These are phyloP conservation scores for Liposcelis brunnea DNA, from an alignment of 2,888 invertebrate species.

Conservation along the genomic window DNA sequence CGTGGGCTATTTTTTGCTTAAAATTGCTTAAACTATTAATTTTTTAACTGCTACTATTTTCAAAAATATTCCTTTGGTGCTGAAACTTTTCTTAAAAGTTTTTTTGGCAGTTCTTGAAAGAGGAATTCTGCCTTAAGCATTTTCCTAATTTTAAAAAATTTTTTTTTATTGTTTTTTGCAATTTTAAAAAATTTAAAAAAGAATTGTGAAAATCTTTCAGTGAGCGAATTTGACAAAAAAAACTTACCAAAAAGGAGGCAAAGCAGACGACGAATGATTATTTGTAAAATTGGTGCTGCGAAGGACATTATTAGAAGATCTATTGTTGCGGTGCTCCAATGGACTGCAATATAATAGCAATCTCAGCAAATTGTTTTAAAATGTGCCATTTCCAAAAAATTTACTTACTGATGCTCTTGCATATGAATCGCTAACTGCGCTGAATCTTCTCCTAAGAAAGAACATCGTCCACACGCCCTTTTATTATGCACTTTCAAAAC, in stretches of 20 bases:
- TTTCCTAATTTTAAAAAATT: conserved; percentile 9
- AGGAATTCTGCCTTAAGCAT: no score
- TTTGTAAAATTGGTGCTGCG: no score
- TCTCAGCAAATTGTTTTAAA: background rate
- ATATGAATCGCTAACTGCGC: conserved; percentile 59
- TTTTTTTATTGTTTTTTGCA: background rate
- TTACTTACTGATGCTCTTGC: conserved; percentile 29
- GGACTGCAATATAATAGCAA: conserved; percentile 29
- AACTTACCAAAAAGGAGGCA: no score
- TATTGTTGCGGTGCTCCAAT: conserved; percentile 41
- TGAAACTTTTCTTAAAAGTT: no score
- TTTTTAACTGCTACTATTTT: no score
- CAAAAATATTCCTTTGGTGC: no score
- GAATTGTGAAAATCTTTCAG: background rate
- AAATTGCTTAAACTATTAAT: no score
- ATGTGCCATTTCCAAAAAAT: background rate
- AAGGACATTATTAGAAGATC: conserved; percentile 22
- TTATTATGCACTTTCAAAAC: conserved; percentile 84
- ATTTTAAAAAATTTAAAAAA: background rate
- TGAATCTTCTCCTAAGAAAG: conserved; percentile 70
- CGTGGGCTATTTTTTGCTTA: no score
- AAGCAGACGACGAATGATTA: no score
- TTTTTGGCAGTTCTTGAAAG: no score
- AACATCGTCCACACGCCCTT: conserved; percentile 75
- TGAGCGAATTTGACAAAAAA: no score